Percentiles rank a stretch among this genome's conserved stretches.
Conservation (phyloP, 1,140 invertebrate genomes). For the Pentalonia nigronervosa region DNA sequence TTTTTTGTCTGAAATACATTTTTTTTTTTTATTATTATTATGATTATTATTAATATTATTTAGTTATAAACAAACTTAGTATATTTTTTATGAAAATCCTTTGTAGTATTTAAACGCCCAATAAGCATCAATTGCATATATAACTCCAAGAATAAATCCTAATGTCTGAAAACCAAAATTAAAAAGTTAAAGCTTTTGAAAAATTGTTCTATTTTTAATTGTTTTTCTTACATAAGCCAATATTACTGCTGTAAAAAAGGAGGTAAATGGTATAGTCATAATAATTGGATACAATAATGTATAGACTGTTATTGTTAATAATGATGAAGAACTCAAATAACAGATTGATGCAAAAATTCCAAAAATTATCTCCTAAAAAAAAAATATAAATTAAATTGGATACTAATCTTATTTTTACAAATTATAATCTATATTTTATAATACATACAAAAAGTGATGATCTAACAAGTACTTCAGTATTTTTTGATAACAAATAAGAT, state of each 20-base stretch:
- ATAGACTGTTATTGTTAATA: constrained; percentile 24
- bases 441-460: constrained; percentile 81
- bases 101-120: constrained; percentile 54
- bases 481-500: constrained; percentile 79
- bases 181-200: not conserved
- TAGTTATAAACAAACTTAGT: constrained; percentile 30
- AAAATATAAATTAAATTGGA: not conserved
- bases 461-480: constrained; percentile 75
- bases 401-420: not conserved
- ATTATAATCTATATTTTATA: not conserved
- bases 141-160: constrained; percentile 44
- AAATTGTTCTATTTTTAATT: not conserved
- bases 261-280: constrained; percentile 28
- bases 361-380: constrained; percentile 54
- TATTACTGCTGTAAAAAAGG: constrained; percentile 32
- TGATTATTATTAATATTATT: constrained; percentile 21
- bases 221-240: constrained; percentile 45
- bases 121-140: constrained; percentile 53
- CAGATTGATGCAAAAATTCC: constrained; percentile 34
- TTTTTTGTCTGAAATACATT: constrained; percentile 21
- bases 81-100: constrained; percentile 47
- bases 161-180: constrained; percentile 37
- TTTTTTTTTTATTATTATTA: constrained; percentile 32
- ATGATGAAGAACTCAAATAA: constrained; percentile 46
- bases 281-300: constrained; percentile 36